Conservation (phyloP, 2,797 vertebrate genomes). For the Leptoclinus maculatus region DNA sequence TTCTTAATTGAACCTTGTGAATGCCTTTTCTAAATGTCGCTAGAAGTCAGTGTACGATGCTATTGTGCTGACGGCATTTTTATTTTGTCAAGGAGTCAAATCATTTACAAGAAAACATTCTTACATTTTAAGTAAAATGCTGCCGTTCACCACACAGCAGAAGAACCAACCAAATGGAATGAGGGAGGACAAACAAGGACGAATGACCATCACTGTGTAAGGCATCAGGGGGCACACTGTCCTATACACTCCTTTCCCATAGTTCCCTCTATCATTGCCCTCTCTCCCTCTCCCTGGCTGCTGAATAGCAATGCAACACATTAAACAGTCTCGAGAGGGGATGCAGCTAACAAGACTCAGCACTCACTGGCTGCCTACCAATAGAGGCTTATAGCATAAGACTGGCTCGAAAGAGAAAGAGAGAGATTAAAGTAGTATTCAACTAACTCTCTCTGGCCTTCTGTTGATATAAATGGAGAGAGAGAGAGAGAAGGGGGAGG, state of each 20-base stretch:
- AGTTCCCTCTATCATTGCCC: constrained; percentile 10
- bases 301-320: constrained; percentile 61
- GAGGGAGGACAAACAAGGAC: constrained; percentile 28
- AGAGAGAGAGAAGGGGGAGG: background rate
- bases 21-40: background rate
- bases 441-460: constrained; percentile 40
- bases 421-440: constrained; percentile 65
- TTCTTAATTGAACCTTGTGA: too few species aligned
- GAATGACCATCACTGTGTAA: constrained; percentile 24
- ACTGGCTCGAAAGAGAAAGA: constrained; percentile 47
- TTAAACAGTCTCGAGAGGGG: constrained; percentile 57
- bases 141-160: background rate
- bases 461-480: constrained; percentile 54
- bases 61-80: background rate
- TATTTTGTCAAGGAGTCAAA: background rate
- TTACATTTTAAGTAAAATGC: background rate
- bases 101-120: background rate
- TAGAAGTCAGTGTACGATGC: background rate
- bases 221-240: background rate
- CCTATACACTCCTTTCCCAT: constrained; percentile 20
- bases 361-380: constrained; percentile 67
- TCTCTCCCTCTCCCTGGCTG: constrained; percentile 6
- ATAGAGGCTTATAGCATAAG: constrained; percentile 55
- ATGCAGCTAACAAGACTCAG: constrained; percentile 60
- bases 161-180: background rate